phyloP scores from a whole-genome alignment of 2,797 vertebrate species.

The Rousettus madagascariensis region DNA sequence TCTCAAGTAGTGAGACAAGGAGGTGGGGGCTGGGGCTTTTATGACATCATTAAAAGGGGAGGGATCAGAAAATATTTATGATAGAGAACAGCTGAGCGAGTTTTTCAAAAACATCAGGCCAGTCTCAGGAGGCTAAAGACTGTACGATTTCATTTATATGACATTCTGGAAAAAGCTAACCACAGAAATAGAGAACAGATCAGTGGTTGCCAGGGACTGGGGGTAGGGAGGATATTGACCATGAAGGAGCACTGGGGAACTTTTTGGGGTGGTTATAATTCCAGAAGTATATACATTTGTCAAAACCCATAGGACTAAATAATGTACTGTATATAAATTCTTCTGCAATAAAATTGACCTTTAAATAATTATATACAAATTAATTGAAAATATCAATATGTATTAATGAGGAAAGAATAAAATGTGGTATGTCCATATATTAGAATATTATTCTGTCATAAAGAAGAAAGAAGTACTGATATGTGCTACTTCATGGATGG shows the following conservation, averaged over 20 bases:
- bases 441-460: background rate
- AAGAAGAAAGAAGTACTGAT: background rate
- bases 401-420: background rate
- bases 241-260: too few species aligned
- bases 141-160: background rate
- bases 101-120: background rate
- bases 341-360: background rate
- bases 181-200: background rate
- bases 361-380: background rate
- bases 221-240: background rate
- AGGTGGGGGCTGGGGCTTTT: background rate
- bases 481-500: background rate
- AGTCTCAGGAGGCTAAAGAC: too few species aligned
- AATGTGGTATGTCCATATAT: too few species aligned
- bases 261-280: background rate
- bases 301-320: background rate
- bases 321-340: background rate
- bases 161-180: background rate
- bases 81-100: background rate
- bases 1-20: background rate
- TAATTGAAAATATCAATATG: background rate
- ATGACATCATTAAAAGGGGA: background rate
- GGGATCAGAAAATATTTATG: background rate
- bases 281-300: background rate
- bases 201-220: background rate